A percentile compares a stretch with the other conserved stretches of the same genome.
phyloP scores from a whole-genome alignment of 2,113 vertebrate species.

The Percina caprodes region DNA sequence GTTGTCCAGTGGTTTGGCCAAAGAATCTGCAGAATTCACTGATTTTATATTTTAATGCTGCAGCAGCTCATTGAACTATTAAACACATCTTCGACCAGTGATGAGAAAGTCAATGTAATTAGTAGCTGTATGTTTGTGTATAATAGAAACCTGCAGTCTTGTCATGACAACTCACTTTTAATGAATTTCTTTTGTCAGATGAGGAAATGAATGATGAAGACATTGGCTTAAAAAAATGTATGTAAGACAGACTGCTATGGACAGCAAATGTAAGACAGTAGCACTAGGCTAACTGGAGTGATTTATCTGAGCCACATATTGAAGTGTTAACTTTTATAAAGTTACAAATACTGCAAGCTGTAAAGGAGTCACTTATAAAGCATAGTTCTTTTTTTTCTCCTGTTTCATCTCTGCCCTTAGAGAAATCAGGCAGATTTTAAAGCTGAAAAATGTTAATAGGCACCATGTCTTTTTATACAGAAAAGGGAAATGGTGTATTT shows the following conservation, averaged over 20 bases:
- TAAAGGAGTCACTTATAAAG: constrained; percentile 20
- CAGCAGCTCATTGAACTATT: not conserved
- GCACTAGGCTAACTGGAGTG: not conserved
- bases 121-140: not conserved
- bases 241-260: not conserved
- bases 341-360: constrained; percentile 9
- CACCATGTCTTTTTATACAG: constrained; percentile 11
- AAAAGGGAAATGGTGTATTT: constrained; percentile 12
- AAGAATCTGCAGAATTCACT: not conserved
- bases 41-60: not conserved
- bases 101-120: constrained; percentile 26
- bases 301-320: not conserved
- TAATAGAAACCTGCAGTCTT: constrained; percentile 9
- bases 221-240: not conserved
- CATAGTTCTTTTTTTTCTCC: constrained; percentile 14
- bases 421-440: constrained; percentile 52
- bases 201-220: constrained; percentile 1
- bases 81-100: not conserved
- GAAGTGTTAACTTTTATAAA: constrained; percentile 12
- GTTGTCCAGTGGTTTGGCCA: not conserved
- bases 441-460: constrained; percentile 46
- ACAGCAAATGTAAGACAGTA: not conserved
- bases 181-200: not conserved
- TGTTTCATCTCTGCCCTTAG: constrained; percentile 55
- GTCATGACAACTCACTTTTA: not conserved